These are phyloP conservation scores for Itoplectis maculator DNA, from an alignment of 2,888 invertebrate genomes.

Conservation along the genomic window DNA sequence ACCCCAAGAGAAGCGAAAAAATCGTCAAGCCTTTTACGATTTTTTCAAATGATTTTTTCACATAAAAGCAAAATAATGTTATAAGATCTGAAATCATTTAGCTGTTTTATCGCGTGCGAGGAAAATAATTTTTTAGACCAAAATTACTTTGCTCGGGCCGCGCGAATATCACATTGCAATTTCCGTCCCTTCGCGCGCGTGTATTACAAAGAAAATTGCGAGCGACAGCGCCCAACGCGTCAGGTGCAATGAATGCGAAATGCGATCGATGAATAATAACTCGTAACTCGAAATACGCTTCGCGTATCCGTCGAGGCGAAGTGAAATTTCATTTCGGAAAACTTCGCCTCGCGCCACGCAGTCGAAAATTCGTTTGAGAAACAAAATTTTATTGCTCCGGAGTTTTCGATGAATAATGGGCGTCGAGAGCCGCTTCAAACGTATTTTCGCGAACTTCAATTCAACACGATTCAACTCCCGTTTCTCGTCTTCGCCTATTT, in stretches of 20 bases:
- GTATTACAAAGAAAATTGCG: no score
- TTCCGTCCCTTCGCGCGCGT: no score
- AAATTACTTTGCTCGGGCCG: no score
- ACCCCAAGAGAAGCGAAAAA: neutral
- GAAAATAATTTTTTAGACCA: no score
- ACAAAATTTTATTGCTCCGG: constrained; percentile 15
- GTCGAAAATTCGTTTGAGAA: constrained; percentile 30
- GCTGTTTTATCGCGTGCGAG: no score
- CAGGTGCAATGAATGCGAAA: constrained; percentile 9
- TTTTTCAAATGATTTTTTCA: no score
- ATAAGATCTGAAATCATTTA: no score
- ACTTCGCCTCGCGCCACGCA: neutral
- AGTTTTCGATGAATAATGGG: constrained; percentile 34
- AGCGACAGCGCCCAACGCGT: no score
- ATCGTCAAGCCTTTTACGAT: neutral
- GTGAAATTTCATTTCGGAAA: neutral
- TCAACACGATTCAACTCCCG: neutral
- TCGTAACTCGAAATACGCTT: constrained; percentile 9
- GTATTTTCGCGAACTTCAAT: constrained; percentile 29
- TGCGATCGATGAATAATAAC: constrained; percentile 25
- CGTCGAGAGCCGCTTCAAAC: neutral
- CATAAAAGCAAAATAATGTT: no score
- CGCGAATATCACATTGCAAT: no score
- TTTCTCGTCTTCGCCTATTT: neutral
- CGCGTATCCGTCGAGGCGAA: neutral